phyloP scores from a whole-genome alignment of 2,888 invertebrate genomes.

The Parapristionchus giblindavisi region DNA sequence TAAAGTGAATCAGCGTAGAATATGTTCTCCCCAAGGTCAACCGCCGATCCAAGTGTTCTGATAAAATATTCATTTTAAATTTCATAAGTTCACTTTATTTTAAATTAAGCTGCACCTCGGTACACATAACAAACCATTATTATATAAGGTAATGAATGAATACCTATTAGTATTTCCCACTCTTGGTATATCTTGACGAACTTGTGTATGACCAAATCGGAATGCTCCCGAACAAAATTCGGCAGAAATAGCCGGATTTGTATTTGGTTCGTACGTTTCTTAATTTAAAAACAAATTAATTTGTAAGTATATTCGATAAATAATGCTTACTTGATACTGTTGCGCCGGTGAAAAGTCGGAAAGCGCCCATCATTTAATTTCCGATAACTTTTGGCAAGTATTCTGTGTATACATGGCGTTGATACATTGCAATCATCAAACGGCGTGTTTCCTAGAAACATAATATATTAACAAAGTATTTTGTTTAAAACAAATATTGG shows the following conservation, averaged over 20 bases:
- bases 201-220: constrained; percentile 76
- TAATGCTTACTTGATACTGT: no score
- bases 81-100: neutral
- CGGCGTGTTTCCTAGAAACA: constrained; percentile 67
- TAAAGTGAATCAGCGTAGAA: constrained; percentile 42
- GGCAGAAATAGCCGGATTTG: constrained; percentile 83
- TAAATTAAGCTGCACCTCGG: no score
- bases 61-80: neutral
- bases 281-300: neutral
- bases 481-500: neutral
- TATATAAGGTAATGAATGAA: no score
- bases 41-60: constrained; percentile 19
- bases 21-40: constrained; percentile 41
- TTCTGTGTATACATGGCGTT: constrained; percentile 70
- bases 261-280: constrained; percentile 45
- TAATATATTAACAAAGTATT: constrained; percentile 41
- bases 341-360: no score
- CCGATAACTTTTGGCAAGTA: constrained; percentile 81
- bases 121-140: no score
- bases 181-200: constrained; percentile 79
- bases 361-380: constrained; percentile 40
- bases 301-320: neutral
- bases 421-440: constrained; percentile 74
- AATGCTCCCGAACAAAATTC: constrained; percentile 83
- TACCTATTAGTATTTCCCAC: constrained; percentile 17